Percentiles rank a stretch among this genome's conserved stretches.
phyloP scores from a whole-genome alignment of 2,113 vertebrate species.

The Dicrurus megarhynchus region DNA sequence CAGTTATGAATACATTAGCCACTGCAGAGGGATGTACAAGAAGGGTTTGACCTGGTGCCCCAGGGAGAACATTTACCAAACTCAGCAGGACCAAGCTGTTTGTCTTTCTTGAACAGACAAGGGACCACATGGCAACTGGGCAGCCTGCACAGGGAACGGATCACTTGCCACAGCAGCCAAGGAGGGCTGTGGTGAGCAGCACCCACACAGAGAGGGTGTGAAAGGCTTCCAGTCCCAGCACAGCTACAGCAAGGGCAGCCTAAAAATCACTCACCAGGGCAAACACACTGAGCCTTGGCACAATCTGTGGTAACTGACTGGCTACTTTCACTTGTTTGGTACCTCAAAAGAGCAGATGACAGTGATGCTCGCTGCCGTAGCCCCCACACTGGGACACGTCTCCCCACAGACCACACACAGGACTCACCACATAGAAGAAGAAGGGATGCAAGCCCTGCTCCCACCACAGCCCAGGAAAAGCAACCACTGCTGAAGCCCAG shows the following conservation, averaged over 20 bases:
- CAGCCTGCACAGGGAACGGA: accelerated
- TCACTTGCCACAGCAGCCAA: background rate
- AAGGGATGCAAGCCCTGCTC: background rate
- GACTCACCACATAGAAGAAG: background rate
- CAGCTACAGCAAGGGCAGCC: background rate
- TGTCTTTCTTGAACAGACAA: background rate
- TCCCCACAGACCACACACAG: accelerated
- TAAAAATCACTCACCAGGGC: background rate
- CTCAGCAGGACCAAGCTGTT: background rate
- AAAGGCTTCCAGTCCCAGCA: background rate
- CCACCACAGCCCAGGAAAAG: background rate
- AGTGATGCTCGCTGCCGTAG: accelerated
- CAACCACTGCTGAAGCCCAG: accelerated
- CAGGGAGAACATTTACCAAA: background rate
- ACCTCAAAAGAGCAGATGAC: background rate
- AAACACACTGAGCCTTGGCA: background rate
- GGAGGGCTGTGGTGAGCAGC: background rate
- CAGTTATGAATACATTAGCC: background rate
- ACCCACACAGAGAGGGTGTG: accelerated
- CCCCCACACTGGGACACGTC: background rate
- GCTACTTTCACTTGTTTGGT: background rate
- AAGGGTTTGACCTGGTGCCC: background rate
- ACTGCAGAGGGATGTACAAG: background rate
- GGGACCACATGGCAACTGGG: background rate
- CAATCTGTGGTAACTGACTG: background rate